Evolutionary conservation across 2,113 vertebrate species (phyloP).

Genomic region (Speoplatyrhinus poulsoni): DNA sequence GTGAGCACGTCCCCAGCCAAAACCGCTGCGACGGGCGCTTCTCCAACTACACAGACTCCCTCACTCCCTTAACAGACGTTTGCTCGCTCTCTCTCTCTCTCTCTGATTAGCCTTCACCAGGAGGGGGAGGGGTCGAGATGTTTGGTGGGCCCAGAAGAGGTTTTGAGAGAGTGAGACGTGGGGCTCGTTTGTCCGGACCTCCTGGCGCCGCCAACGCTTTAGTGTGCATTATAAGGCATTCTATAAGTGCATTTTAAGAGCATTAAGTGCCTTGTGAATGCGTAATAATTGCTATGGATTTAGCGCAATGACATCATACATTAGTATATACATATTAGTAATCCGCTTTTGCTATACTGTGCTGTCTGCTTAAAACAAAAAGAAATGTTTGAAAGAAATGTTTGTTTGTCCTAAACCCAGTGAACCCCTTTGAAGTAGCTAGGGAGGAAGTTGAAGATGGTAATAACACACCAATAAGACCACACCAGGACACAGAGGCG

Average conservation of each 20-base stretch:
- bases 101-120: slow-evolving; percentile 23
- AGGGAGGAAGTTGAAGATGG: no score
- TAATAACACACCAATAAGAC: no score
- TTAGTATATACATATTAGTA: not conserved
- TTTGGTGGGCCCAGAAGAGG: slow-evolving; percentile 4
- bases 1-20: slow-evolving; percentile 51
- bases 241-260: slow-evolving; percentile 11
- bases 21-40: slow-evolving; percentile 48
- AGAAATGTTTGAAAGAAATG: no score
- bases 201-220: not conserved
- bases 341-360: no score
- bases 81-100: slow-evolving; percentile 23
- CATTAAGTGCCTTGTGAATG: not conserved
- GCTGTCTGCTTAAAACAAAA: no score
- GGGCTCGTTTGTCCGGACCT: not conserved
- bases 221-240: not conserved
- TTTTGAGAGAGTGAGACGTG: not conserved
- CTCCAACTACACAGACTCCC: slow-evolving; percentile 44
- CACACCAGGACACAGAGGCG: no score
- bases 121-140: slow-evolving; percentile 6
- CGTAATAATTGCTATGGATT: not conserved
- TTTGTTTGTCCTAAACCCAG: no score
- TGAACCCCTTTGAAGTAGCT: no score
- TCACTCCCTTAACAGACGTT: slow-evolving; percentile 42
- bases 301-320: not conserved